phyloP scores from a whole-genome alignment of 2,113 vertebrate species.

The Macrotus californicus region DNA sequence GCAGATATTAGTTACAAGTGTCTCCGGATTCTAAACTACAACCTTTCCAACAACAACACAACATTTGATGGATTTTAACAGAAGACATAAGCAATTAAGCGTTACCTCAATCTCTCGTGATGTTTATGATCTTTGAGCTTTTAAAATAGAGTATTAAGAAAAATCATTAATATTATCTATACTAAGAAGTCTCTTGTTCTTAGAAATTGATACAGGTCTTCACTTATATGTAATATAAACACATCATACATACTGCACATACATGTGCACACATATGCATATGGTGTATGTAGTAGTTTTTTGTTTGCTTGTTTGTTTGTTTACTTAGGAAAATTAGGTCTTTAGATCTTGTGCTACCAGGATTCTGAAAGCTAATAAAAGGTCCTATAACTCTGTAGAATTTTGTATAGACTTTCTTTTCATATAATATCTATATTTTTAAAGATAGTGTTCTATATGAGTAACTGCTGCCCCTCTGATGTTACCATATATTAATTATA shows the following conservation, averaged over 20 bases:
- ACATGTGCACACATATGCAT: neutral
- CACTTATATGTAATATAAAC: neutral
- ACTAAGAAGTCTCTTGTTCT: constrained; percentile 4
- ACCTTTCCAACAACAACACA: neutral
- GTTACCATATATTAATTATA: constrained; percentile 38
- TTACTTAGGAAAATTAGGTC: neutral
- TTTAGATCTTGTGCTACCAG: neutral
- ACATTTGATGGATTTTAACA: neutral
- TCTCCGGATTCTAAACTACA: neutral
- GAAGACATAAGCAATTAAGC: neutral
- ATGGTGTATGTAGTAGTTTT: neutral
- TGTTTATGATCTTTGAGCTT: neutral
- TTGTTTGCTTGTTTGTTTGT: neutral
- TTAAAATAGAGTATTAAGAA: neutral
- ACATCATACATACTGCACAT: neutral
- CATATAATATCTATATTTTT: neutral
- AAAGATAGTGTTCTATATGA: neutral
- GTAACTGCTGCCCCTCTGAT: neutral
- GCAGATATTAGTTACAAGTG: neutral
- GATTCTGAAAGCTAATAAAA: constrained; percentile 10
- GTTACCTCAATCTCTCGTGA: neutral
- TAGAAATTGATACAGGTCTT: neutral
- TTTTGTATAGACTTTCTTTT: neutral
- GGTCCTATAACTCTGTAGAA: neutral
- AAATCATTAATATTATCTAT: neutral